These are phyloP conservation scores for Urocynchramus pylzowi DNA, from an alignment of 2,113 vertebrate species.

Conservation along the genomic window DNA sequence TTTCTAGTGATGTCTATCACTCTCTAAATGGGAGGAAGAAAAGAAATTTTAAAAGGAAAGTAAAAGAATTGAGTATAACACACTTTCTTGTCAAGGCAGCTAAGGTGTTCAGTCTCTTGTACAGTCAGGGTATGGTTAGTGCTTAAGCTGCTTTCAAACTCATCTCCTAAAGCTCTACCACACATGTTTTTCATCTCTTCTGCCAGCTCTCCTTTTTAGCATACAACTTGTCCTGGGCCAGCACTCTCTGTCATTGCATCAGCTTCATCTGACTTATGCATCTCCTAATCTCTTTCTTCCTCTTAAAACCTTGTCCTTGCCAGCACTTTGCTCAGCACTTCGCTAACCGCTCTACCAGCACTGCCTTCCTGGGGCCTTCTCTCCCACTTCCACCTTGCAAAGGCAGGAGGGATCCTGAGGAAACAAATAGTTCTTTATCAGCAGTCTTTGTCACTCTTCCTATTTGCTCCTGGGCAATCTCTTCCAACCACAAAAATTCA, in stretches of 20 bases:
- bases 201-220: not conserved
- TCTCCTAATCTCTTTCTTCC: not conserved
- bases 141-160: not conserved
- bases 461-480: not conserved
- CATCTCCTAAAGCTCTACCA: not conserved
- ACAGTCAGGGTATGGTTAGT: not conserved
- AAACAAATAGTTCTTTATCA: not conserved
- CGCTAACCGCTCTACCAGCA: rapidly evolving
- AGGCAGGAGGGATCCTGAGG: not conserved
- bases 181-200: not conserved
- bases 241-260: not conserved
- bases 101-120: not conserved
- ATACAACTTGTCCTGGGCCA: not conserved
- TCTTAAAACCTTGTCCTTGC: not conserved
- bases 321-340: not conserved
- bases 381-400: not conserved
- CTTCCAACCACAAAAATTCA: not conserved
- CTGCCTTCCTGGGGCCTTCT: not conserved
- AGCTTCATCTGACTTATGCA: not conserved
- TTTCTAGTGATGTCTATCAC: not conserved
- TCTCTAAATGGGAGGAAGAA: not conserved
- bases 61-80: not conserved
- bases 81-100: not conserved
- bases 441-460: not conserved
- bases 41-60: not conserved